Conservation (phyloP, 2,797 vertebrate genomes). For the Urosaurus nigricauda region DNA sequence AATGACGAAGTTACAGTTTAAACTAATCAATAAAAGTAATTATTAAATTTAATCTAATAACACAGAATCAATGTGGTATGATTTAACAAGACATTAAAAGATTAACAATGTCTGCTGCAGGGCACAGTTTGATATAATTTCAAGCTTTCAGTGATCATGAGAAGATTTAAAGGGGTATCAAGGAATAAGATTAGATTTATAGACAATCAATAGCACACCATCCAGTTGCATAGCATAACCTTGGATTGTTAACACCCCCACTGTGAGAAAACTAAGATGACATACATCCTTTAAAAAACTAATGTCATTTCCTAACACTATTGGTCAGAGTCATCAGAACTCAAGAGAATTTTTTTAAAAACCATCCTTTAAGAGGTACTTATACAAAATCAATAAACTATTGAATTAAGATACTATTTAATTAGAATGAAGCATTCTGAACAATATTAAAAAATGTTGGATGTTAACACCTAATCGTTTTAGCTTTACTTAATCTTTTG, state of each 20-base stretch:
- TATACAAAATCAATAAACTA: constrained; percentile 38
- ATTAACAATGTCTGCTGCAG: constrained; percentile 49
- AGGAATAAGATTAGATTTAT: constrained; percentile 79
- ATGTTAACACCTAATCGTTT: not conserved
- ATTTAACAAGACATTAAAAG: constrained; percentile 46
- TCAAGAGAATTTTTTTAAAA: constrained; percentile 36
- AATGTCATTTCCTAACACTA: constrained; percentile 25
- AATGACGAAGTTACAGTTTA: not conserved
- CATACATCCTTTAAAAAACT: constrained; percentile 50
- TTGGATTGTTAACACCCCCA: constrained; percentile 64
- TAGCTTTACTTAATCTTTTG: constrained; percentile 15
- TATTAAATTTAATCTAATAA: constrained; percentile 12
- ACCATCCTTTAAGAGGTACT: constrained; percentile 40
- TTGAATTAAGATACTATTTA: constrained; percentile 54
- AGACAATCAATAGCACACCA: constrained; percentile 77
- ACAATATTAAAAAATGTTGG: not conserved
- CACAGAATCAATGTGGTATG: constrained; percentile 29
- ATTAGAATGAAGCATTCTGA: constrained; percentile 28
- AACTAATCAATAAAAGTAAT: constrained; percentile 21
- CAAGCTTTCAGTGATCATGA: constrained; percentile 75
- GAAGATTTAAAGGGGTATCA: constrained; percentile 81
- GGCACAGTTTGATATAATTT: constrained; percentile 72
- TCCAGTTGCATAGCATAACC: constrained; percentile 76
- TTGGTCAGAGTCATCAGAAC: constrained; percentile 5
- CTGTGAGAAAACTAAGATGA: constrained; percentile 50